Evolutionary conservation across 2,888 invertebrate species (phyloP), one percentile per base, ranked within the genome.

Genomic region (Rugalucina vietnamica): DNA sequence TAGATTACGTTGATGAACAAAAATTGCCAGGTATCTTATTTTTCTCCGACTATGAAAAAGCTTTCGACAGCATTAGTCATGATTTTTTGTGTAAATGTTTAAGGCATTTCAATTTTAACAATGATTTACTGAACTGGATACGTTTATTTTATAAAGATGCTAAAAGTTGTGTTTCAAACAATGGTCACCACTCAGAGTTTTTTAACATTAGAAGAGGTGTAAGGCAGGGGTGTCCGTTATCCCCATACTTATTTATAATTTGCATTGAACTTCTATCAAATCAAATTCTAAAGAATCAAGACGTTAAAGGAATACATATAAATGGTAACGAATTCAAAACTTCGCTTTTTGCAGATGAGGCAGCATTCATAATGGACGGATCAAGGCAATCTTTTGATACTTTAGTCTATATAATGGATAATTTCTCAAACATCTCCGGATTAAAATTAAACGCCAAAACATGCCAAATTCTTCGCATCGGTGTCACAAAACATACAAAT

Each of bases 11-110:
- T 39, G 43, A 71, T 2, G 43, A 12, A 27, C 39, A 27, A 39
- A 27, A 71, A 37, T n/a, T 71, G 14, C 71, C 71, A 8, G 43
- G 71, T 14, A 27, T 71, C 1, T 8, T 71, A 43, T 43, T 71
- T 71, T 39, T 71, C 24, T 21, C 71, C 12, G 1, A 71, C 24
- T 71, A 39, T 71, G 71, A 71, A 27, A 71, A 71, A 71, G 39
- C 71, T n/a, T n/a, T 60, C 29, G 60, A 60, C 29, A 60, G 60
- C 29, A 4, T 60, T 3, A 60, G 14, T 27, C 24, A 60, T 27
- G 24, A 60, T 29, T 60, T 29, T 60, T 29, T 60, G 24, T 5
- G 12, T 10, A 71, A 71, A 34, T 27, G 71, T 27, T 43, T 39
- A 14, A 24, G 34, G 14, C 43, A 37, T 71, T 71, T 71, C 34